Conservation (phyloP, 30 jellyfish, hydroid and myxozoan genomes). For the Hydractinia echinata region DNA sequence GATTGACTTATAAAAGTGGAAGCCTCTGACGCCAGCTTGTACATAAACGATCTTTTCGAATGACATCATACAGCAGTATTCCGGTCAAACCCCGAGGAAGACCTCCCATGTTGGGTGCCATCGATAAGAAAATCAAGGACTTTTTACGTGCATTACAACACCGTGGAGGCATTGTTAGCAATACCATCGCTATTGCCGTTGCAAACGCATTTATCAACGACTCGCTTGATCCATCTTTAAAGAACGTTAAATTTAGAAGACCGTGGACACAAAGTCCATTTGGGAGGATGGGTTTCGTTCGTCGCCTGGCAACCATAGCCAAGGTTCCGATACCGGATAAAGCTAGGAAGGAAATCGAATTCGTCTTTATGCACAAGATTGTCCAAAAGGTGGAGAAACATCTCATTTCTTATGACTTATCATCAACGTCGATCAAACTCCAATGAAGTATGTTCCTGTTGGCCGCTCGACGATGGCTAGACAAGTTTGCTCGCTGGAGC, state of each 20-base stretch:
- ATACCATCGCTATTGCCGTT: background rate
- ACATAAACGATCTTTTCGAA: no score
- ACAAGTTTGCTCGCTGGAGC: background rate
- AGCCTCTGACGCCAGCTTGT: no score
- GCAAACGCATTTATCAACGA: background rate
- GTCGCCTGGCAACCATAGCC: background rate
- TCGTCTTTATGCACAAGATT: background rate
- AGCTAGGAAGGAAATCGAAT: background rate
- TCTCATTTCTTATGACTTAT: background rate
- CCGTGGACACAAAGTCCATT: background rate
- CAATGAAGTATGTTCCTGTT: background rate
- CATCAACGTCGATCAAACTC: background rate
- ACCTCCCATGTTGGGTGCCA: no score
- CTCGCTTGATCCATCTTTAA: background rate
- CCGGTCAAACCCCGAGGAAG: no score
- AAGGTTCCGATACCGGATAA: constrained; percentile 5
- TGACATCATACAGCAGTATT: no score
- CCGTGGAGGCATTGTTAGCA: background rate
- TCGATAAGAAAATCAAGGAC: no score
- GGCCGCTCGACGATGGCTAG: background rate
- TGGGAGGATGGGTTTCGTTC: background rate
- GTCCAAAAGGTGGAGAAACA: background rate
- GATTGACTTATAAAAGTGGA: no score
- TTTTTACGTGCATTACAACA: background rate
- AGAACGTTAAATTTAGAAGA: background rate